Percentiles rank a stretch among this genome's conserved stretches.
phyloP scores from a whole-genome alignment of 2,888 invertebrate genomes.

The Oscheius onirici region DNA sequence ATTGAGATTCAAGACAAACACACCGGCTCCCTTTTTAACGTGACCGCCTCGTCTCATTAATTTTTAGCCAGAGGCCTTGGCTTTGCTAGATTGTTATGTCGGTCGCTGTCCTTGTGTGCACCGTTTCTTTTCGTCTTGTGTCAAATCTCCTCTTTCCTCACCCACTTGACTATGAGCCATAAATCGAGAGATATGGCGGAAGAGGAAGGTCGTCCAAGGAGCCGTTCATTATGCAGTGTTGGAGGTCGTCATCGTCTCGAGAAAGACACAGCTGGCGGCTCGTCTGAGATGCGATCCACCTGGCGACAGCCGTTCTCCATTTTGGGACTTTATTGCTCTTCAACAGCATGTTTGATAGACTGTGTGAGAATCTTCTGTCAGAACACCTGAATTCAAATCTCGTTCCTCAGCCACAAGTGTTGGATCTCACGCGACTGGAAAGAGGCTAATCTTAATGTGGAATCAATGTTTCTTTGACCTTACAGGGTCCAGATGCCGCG shows the following conservation, averaged over 20 bases:
- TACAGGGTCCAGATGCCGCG: slow-evolving; percentile 11
- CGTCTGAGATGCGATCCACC: slow-evolving; percentile 20
- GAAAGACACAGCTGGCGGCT: slow-evolving; percentile 27
- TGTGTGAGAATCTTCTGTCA: too few species aligned
- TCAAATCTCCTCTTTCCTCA: neutral
- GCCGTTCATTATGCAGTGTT: slow-evolving; percentile 29
- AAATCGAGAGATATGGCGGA: slow-evolving; percentile 7
- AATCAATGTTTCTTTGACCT: slow-evolving; percentile 28
- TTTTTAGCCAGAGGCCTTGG: slow-evolving; percentile 7
- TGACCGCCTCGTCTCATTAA: slow-evolving; percentile 11
- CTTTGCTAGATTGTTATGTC: too few species aligned
- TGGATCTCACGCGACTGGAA: neutral
- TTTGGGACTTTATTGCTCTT: slow-evolving; percentile 8
- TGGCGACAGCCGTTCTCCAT: slow-evolving; percentile 16
- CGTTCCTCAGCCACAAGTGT: too few species aligned
- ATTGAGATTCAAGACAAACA: too few species aligned
- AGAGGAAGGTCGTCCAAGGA: neutral
- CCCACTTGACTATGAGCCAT: neutral
- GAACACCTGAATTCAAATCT: too few species aligned
- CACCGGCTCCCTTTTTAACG: neutral
- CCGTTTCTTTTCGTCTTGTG: too few species aligned
- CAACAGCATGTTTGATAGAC: too few species aligned
- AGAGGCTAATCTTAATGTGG: slow-evolving; percentile 1
- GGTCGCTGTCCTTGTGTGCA: too few species aligned
- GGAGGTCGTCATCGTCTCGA: slow-evolving; percentile 16